Evolutionary conservation across 2,113 vertebrate species (phyloP), one percentile per base, ranked within the genome.

Genomic region (Apeltes quadracus): DNA sequence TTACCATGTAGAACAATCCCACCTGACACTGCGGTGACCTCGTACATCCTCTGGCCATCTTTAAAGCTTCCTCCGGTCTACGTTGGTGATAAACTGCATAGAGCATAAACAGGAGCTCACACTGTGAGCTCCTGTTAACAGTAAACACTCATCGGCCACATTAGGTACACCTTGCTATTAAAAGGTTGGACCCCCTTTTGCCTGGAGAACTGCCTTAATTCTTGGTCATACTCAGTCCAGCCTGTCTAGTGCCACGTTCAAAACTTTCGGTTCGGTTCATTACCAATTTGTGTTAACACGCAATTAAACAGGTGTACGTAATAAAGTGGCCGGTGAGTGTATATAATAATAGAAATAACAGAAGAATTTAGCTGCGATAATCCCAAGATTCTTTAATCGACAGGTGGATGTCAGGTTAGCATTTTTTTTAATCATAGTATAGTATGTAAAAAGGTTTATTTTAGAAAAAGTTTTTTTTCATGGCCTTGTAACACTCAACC

Each of bases 11-110:
- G 46, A 78, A 38, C 63, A 34, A 53, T 62, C 69, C 76, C 78
- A 69, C 74, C 46, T 75, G 87, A 84, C 85, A 46, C 34, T 1
- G 41, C 71, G 1, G 25, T 79, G 86, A 83, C 84, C 85, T 75
- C 14, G 65, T 0, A 69, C 81, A 73, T 87, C 78, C 72, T 79
- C 59, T 23, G 64, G 43, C 54, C 44, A 2, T 50, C 73, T 76
- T 72, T 66, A 64, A 66, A 68, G n/a, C 71, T 34, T 29, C 38
- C 63, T 68, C 62, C 25, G 11, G 22, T 73, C 69, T 54, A 44
- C 61, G 61, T 72, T 58, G 11, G 3, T 9, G 48, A 27, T 56
- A 66, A 79, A 61, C 51, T 48, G 38, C 41, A 44, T 8, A 0
- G 59, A 14, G 15, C 27, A 67, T 75, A 57, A 69, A 72, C 59